Evolutionary conservation across 92 coral and sea anemone genomes (phyloP).

Genomic region (Palythoa grandis): DNA sequence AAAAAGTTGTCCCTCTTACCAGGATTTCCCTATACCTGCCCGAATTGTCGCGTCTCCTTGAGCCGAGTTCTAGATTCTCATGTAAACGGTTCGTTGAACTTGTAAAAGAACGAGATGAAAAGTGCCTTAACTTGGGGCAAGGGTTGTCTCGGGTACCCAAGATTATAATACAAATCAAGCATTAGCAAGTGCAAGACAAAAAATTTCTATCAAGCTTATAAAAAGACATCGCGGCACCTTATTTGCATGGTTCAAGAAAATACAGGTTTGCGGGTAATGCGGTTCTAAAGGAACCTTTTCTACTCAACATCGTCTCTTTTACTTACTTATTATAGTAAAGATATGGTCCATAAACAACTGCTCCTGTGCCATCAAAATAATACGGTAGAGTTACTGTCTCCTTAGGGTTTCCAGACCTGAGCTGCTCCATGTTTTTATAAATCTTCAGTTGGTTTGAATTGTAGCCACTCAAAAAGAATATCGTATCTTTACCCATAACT

Average conservation of each 20-base stretch:
- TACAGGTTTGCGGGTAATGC: too few species aligned
- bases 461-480: constrained; percentile 21
- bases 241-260: too few species aligned
- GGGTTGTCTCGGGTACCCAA: too few species aligned
- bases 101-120: background rate
- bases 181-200: too few species aligned
- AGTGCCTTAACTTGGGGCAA: too few species aligned
- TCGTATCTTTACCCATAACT: constrained; percentile 16
- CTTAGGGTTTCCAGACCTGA: constrained; percentile 19
- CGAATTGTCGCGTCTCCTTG: too few species aligned
- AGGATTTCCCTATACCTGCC: too few species aligned
- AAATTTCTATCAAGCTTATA: too few species aligned
- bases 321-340: constrained; percentile 47
- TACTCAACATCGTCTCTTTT: background rate
- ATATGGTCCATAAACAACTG: constrained; percentile 48
- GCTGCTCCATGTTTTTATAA: constrained; percentile 9
- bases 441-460: constrained; percentile 5
- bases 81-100: too few species aligned
- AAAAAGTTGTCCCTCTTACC: too few species aligned
- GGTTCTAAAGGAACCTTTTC: background rate
- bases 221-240: too few species aligned
- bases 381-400: constrained; percentile 48
- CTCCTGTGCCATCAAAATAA: constrained; percentile 42
- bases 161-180: too few species aligned
- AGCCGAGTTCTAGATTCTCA: background rate